Percentiles rank a stretch among this genome's conserved stretches.
phyloP scores from a whole-genome alignment of 2,797 vertebrate species.

The Argya squamiceps region DNA sequence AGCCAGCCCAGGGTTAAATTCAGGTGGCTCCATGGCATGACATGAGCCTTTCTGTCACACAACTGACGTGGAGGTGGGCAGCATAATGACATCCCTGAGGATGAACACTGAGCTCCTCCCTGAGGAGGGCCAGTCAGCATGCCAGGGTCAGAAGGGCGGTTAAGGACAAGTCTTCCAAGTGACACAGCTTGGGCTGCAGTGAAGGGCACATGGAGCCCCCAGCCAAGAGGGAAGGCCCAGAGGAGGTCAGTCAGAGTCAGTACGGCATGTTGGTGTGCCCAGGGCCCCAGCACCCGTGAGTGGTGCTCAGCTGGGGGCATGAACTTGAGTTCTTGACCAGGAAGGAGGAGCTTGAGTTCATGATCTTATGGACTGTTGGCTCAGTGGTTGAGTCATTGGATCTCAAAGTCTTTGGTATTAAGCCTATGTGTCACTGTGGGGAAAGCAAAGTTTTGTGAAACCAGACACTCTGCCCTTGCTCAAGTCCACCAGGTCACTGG shows the following conservation, averaged over 20 bases:
- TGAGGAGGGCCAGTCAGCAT: background rate
- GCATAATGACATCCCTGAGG: background rate
- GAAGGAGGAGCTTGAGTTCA: background rate
- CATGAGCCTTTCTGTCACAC: background rate
- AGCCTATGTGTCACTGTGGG: background rate
- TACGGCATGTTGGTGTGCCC: background rate
- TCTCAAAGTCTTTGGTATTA: background rate
- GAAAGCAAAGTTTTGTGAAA: background rate
- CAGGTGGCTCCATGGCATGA: background rate
- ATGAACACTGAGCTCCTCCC: background rate
- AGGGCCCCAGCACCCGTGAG: background rate
- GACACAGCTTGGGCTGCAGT: fast-evolving
- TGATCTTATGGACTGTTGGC: too few species aligned
- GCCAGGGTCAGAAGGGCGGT: background rate
- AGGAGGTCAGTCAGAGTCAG: background rate
- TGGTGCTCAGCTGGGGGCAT: fast-evolving
- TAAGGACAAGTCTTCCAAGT: background rate
- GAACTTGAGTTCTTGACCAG: background rate
- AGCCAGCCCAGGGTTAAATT: background rate
- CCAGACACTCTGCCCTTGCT: background rate
- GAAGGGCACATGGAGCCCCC: background rate
- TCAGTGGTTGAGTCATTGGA: background rate
- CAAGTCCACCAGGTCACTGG: background rate
- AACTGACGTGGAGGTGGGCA: background rate
- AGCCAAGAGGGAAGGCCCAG: background rate